Percentiles rank a stretch among this genome's conserved stretches.
Evolutionary conservation across 1,140 invertebrate genomes (phyloP).

Genomic region (Drosophila tropicalis): DNA sequence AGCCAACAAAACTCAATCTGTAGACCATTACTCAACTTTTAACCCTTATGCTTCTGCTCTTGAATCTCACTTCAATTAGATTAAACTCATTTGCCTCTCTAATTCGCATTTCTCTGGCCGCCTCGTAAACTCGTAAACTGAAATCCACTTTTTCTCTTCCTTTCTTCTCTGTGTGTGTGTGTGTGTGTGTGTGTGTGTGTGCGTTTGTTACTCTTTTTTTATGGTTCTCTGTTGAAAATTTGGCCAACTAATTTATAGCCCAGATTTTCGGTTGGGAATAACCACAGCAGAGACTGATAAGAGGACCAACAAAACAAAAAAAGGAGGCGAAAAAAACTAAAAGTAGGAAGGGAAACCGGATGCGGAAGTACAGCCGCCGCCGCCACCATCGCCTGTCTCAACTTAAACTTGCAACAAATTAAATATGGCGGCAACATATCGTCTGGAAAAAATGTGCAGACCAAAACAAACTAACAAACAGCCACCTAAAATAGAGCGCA

Average conservation of each 20-base stretch:
- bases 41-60: slow-evolving; percentile 29
- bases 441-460: slow-evolving; percentile 78
- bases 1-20: slow-evolving; percentile 36
- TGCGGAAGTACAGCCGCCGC: slow-evolving; percentile 48
- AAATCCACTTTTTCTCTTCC: slow-evolving; percentile 2
- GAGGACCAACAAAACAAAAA: background rate
- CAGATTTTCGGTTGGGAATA: slow-evolving; percentile 50
- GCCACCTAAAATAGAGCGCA: slow-evolving; percentile 24
- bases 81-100: slow-evolving; percentile 63
- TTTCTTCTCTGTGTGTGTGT: background rate
- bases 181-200: background rate
- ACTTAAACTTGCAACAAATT: slow-evolving; percentile 70
- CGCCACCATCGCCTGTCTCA: slow-evolving; percentile 3
- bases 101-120: slow-evolving; percentile 34
- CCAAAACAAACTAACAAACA: slow-evolving; percentile 66
- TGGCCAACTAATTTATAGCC: slow-evolving; percentile 69
- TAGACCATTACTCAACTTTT: slow-evolving; percentile 27
- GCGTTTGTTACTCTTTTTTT: slow-evolving; percentile 19
- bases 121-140: slow-evolving; percentile 20
- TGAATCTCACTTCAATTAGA: slow-evolving; percentile 67
- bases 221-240: slow-evolving; percentile 50
- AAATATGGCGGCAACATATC: slow-evolving; percentile 79
- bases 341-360: slow-evolving; percentile 22
- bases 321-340: background rate
- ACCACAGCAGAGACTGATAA: slow-evolving; percentile 34